A percentile compares a stretch with the other conserved stretches of the same genome.
Evolutionary conservation across 2,113 vertebrate genomes (phyloP).

Genomic region (Puffinus mauretanicus): DNA sequence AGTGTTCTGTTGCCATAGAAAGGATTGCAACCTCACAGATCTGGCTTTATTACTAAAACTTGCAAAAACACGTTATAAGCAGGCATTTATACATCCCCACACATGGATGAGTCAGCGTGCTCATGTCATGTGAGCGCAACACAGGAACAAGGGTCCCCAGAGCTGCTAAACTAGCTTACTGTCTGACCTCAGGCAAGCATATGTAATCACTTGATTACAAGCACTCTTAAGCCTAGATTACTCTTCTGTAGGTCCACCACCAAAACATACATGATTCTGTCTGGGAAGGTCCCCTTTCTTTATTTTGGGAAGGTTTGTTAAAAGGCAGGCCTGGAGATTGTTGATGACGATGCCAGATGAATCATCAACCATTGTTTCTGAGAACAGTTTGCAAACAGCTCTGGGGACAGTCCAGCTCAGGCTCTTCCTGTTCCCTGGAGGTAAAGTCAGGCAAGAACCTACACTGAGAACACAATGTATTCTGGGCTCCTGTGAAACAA

Average conservation of each 20-base stretch:
- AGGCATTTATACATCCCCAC: slow-evolving; percentile 31
- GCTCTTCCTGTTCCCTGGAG: slow-evolving; percentile 38
- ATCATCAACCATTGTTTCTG: slow-evolving; percentile 55
- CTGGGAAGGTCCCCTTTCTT: not conserved
- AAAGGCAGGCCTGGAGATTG: not conserved
- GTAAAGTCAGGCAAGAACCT: slow-evolving; percentile 48
- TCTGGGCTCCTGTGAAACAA: slow-evolving; percentile 35
- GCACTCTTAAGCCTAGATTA: not conserved
- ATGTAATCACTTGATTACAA: slow-evolving; percentile 33
- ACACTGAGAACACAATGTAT: slow-evolving; percentile 30
- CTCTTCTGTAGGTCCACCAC: not conserved
- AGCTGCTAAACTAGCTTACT: slow-evolving; percentile 27
- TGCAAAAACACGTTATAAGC: slow-evolving; percentile 41
- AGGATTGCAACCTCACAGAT: not conserved
- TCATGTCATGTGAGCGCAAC: slow-evolving; percentile 7
- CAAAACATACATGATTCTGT: not conserved
- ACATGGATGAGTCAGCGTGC: not conserved
- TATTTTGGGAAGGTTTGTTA: slow-evolving; percentile 13
- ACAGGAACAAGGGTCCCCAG: slow-evolving; percentile 14
- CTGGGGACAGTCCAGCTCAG: slow-evolving; percentile 37
- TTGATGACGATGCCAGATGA: slow-evolving; percentile 34
- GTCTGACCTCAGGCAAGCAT: slow-evolving; percentile 16
- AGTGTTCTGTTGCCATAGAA: not conserved
- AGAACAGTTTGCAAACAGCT: slow-evolving; percentile 42
- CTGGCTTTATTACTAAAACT: slow-evolving; percentile 29